These are phyloP conservation scores for Trochalopteron elliotii DNA, from an alignment of 2,113 vertebrate species.

Conservation along the genomic window DNA sequence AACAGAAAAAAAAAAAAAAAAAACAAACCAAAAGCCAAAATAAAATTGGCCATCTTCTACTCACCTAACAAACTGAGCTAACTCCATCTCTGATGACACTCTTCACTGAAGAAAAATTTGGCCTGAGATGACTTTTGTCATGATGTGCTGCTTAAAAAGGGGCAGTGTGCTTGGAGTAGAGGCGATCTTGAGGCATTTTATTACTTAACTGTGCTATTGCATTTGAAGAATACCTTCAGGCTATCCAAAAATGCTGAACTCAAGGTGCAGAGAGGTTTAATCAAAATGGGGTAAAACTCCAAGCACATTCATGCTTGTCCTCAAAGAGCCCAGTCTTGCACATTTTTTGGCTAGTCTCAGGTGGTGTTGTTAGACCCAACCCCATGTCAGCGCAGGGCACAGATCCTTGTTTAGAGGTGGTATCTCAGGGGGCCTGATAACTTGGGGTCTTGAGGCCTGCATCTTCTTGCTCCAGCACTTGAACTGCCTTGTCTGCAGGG, in stretches of 20 bases:
- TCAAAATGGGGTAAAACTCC: background rate
- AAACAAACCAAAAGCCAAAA: background rate
- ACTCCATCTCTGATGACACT: constrained; percentile 34
- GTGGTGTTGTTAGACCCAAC: background rate
- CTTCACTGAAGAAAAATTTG: background rate
- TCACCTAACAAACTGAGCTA: background rate
- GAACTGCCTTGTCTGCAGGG: background rate
- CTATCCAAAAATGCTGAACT: background rate
- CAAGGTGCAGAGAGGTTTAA: background rate
- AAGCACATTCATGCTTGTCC: background rate
- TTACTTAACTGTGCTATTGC: background rate
- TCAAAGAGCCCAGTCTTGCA: background rate
- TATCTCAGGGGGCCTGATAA: background rate
- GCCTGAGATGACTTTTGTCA: background rate
- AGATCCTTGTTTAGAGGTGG: background rate
- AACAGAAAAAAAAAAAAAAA: background rate
- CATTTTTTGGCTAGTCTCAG: background rate
- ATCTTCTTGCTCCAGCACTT: background rate
- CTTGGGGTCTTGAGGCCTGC: accelerated
- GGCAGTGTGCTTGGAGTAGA: background rate
- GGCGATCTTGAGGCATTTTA: background rate
- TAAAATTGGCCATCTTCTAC: background rate
- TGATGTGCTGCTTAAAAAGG: background rate
- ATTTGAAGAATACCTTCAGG: background rate
- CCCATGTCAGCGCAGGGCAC: accelerated